Base-by-base conservation (phyloP, 2,888 invertebrate genomes). In the Dusona sp. region DNA sequence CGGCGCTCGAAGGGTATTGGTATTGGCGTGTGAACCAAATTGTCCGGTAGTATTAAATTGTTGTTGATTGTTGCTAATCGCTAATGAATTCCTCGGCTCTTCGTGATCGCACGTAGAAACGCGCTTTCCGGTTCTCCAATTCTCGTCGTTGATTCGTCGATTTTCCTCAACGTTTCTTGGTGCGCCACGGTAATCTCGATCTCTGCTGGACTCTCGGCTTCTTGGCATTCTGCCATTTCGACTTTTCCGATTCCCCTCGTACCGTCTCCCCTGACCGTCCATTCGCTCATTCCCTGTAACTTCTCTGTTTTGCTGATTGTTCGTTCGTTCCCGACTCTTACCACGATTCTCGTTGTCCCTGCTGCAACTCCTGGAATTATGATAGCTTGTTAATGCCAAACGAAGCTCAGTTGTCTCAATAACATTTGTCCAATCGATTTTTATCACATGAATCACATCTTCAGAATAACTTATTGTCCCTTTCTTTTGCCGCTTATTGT, bases 151-250 rank as follows among this genome's bases (percentile, higher is more conserved):
- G 82, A 90, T 89, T 64, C 90, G 89, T 42, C 87, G 79, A 29
- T 51, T 64, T 29, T 93, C 93, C 42, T 94, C 93, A 0, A 93
- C 91, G 83, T 90, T 91, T 77, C 94, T 91, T 81, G 91, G 92
- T 19, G 88, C 86, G 61, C 90, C 89, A 48, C 93, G 90, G 74
- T 90, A 93, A 90, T 90, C 94, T 87, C 95, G 92, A 57, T 95
- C 95, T 90, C 94, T 94, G 87, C 95, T 95, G 33, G 94, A 92
- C 87, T 95, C 95, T 48, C 95, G 92, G 88, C 95, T 95, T 67
- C 91, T 91, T 65, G 93, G 92, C 70, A 91, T 89, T 82, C 82
- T 68, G 70, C 89, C 89, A 87, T 92, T 93, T 25, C 92, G 92
- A 70, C 89, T 89, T 75, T 82, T 78, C 25, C 93, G 91, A 85